Base-by-base conservation (phyloP, 1,140 invertebrate species). In the Meloidogyne exigua region DNA sequence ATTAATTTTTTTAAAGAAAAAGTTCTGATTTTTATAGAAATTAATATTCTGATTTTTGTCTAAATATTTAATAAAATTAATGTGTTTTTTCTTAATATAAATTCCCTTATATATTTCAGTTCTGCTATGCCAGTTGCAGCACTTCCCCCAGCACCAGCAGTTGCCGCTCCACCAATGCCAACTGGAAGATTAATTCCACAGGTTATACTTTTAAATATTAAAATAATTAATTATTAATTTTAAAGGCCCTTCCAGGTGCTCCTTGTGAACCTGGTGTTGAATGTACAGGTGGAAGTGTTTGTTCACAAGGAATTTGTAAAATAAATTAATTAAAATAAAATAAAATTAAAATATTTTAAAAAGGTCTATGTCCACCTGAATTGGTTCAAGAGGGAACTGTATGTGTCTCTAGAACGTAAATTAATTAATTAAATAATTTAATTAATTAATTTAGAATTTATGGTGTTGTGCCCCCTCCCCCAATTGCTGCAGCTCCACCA, bases 231-330 rank as follows among this genome's bases (percentile, higher is more conserved):
- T 39, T 39, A 39, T 39, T 9, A 9, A 9, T 65, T 32, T 15
- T 57, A 5, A 44, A 84, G 75, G 83, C 83, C 28, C 76, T 85
- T 28, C 83, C 83, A 28, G 83, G 83, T 70, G 82, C 83, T 21
- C 83, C 83, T 23, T 85, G 83, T 72, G 83, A 85, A 68, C 83
- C 84, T 15, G 83, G 83, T 78, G 83, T 84, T 63, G 83, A 84
- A 74, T 84, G 83, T 79, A 85, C 83, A 26, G 83, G 83, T 57
- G 82, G 82, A 63, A 80, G 78, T 39, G 80, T 83, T 67, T 83
- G 82, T 78, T 83, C 82, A 49, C 76, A 82, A 64, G 82, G 82
- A 68, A 82, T 84, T 36, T 83, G 82, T 73, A 62, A 73, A 21
- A 28, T 12, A 28, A 7, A 26, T 32, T 13, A 21, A 15, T 2